A percentile compares a stretch with the other conserved stretches of the same genome.
Conservation (phyloP, 2,888 invertebrate species). For the Cyaniris semiargus region DNA sequence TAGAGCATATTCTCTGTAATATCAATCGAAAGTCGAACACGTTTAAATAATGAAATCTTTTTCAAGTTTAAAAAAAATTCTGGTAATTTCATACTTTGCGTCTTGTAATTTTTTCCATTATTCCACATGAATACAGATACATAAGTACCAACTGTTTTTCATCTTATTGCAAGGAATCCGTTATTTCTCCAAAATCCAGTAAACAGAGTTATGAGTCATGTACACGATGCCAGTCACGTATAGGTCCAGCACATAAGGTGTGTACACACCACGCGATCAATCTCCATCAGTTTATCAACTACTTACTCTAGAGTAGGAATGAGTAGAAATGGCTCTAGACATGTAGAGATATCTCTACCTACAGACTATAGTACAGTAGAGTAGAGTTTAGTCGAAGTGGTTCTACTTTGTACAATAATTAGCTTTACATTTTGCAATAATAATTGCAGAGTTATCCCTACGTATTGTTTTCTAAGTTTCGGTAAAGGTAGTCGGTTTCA, state of each 20-base stretch:
- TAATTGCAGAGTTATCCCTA: too few relatives aligned
- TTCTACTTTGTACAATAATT: neutral
- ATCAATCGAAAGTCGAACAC: too few relatives aligned
- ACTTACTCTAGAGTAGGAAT: conserved; percentile 52
- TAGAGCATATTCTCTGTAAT: too few relatives aligned
- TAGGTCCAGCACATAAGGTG: conserved; percentile 62
- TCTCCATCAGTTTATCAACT: conserved; percentile 75
- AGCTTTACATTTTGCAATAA: too few relatives aligned
- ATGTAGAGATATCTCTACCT: too few relatives aligned
- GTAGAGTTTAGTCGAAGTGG: neutral
- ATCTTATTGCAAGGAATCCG: neutral
- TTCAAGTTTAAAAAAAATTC: too few relatives aligned
- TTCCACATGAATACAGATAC: neutral
- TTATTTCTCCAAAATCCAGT: neutral
- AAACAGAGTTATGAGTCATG: neutral
- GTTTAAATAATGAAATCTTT: too few relatives aligned
- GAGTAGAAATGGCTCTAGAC: neutral
- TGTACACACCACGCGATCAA: conserved; percentile 71
- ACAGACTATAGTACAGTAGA: too few relatives aligned
- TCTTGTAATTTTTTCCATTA: too few relatives aligned
- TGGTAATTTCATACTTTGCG: too few relatives aligned
- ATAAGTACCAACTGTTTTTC: neutral
- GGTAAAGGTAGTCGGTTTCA: too few relatives aligned
- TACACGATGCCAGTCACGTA: conserved; percentile 50
- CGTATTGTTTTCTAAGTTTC: too few relatives aligned